phyloP scores from a whole-genome alignment of 2,888 invertebrate genomes.

The Chydorus sphaericus region DNA sequence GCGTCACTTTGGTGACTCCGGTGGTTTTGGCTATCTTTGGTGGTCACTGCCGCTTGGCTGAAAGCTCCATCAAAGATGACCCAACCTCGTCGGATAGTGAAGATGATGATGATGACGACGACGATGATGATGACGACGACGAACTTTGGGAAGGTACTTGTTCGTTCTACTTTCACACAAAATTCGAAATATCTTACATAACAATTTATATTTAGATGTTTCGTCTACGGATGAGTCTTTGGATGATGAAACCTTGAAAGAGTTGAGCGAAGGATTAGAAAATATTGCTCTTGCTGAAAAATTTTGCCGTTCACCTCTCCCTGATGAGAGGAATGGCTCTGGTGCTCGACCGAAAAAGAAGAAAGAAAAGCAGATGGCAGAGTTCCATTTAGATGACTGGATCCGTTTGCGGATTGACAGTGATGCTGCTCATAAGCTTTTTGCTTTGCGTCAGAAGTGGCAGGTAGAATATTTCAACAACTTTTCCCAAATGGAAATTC shows the following conservation, averaged over 20 bases:
- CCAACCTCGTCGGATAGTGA: slow-evolving; percentile 22
- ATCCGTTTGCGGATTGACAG: slow-evolving; percentile 51
- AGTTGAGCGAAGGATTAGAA: background rate
- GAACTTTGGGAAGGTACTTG: background rate
- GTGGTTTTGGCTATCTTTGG: slow-evolving; percentile 64
- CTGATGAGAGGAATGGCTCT: background rate
- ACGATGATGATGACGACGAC: slow-evolving; percentile 16
- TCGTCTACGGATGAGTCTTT: background rate
- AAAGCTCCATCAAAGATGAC: slow-evolving; percentile 26
- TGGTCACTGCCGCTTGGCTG: slow-evolving; percentile 47
- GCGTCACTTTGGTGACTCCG: slow-evolving; percentile 66
- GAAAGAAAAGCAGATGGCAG: slow-evolving; percentile 24
- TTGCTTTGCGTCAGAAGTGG: slow-evolving; percentile 55
- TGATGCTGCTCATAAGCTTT: slow-evolving; percentile 46
- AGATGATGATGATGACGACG: slow-evolving; percentile 22
- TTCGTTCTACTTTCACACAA: background rate
- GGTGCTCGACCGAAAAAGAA: background rate
- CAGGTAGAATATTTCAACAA: no score
- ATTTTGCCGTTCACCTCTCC: background rate
- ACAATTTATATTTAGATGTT: background rate
- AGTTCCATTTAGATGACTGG: slow-evolving; percentile 56
- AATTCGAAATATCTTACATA: background rate
- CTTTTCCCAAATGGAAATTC: background rate
- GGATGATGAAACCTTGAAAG: background rate
- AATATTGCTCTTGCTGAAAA: background rate